These are phyloP conservation scores for Thaleichthys pacificus DNA, from an alignment of 2,797 vertebrate genomes.

Conservation along the genomic window DNA sequence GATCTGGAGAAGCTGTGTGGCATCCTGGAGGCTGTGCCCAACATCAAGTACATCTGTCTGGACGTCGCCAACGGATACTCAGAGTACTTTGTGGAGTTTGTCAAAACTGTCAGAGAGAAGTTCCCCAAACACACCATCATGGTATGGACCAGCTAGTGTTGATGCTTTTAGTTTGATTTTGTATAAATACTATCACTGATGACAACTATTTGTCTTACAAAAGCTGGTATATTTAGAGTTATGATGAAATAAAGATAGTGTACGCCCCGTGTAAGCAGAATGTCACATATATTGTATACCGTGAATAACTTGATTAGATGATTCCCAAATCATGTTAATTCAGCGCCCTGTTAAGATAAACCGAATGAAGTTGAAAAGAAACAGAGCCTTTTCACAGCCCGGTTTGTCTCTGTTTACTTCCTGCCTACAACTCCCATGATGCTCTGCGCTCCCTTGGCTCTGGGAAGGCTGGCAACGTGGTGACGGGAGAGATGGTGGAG, in stretches of 20 bases:
- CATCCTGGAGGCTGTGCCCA: conserved; percentile 86
- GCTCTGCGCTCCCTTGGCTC: conserved; percentile 9
- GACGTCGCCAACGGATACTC: conserved; percentile 99
- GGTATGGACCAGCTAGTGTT: conserved; percentile 74
- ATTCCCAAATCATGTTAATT: too few relatives aligned
- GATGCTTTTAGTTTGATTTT: too few relatives aligned
- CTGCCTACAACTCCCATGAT: background rate
- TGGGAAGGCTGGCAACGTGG: conserved; percentile 94
- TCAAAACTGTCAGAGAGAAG: conserved; percentile 86
- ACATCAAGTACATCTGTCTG: conserved; percentile 91
- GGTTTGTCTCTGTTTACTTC: background rate
- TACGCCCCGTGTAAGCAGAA: too few relatives aligned
- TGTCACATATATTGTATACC: too few relatives aligned
- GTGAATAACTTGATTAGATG: too few relatives aligned
- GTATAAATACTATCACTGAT: too few relatives aligned
- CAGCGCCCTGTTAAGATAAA: too few relatives aligned
- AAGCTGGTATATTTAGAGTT: too few relatives aligned
- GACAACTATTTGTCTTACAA: too few relatives aligned
- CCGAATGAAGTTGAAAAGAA: too few relatives aligned
- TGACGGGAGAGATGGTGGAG: conserved; percentile 99
- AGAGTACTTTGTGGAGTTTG: conserved; percentile 96
- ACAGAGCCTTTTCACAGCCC: background rate
- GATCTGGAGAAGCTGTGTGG: conserved; percentile 89
- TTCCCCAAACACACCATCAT: conserved; percentile 97
- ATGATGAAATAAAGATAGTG: too few relatives aligned